A percentile compares a stretch with the other conserved stretches of the same genome.
Evolutionary conservation across 2,113 vertebrate genomes (phyloP).

Genomic region (Rostratula benghalensis): DNA sequence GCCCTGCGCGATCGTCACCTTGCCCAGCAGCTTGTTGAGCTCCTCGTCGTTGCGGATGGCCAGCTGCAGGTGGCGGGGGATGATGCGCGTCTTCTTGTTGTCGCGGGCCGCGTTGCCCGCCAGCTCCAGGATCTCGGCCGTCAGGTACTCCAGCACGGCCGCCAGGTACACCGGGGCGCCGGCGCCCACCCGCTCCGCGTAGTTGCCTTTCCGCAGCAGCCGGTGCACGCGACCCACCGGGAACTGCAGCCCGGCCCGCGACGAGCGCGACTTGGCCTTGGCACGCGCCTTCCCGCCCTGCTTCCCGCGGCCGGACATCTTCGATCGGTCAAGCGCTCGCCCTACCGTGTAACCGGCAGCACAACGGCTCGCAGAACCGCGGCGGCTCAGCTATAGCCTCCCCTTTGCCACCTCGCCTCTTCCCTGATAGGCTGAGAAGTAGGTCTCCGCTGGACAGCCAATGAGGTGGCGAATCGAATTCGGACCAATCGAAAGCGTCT

Average conservation of each 20-base stretch:
- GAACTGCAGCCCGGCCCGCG: constrained; percentile 70
- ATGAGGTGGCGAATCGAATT: neutral
- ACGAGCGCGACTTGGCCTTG: constrained; percentile 54
- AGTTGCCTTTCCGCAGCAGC: constrained; percentile 83
- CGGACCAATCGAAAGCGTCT: fast-evolving
- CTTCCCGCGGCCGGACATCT: neutral
- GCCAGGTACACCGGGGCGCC: constrained; percentile 87
- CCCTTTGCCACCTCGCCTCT: fast-evolving
- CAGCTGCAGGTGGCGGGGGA: constrained; percentile 88
- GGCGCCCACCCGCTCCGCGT: constrained; percentile 84
- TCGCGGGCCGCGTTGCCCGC: constrained; percentile 88
- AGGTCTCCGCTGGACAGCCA: neutral
- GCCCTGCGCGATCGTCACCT: constrained; percentile 88
- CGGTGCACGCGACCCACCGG: constrained; percentile 75
- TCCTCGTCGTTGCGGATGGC: constrained; percentile 92
- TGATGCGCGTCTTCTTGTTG: constrained; percentile 91
- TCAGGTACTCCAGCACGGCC: constrained; percentile 88
- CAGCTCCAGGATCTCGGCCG: constrained; percentile 87
- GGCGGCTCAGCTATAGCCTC: fast-evolving
- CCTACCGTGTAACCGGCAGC: fast-evolving
- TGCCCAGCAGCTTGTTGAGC: constrained; percentile 87
- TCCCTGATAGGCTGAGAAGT: constrained; percentile 23
- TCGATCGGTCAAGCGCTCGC: no score
- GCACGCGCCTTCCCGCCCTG: constrained; percentile 52
- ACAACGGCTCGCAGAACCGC: fast-evolving